phyloP scores from a whole-genome alignment of 2,113 vertebrate genomes.

The Atherinomorus stipes region DNA sequence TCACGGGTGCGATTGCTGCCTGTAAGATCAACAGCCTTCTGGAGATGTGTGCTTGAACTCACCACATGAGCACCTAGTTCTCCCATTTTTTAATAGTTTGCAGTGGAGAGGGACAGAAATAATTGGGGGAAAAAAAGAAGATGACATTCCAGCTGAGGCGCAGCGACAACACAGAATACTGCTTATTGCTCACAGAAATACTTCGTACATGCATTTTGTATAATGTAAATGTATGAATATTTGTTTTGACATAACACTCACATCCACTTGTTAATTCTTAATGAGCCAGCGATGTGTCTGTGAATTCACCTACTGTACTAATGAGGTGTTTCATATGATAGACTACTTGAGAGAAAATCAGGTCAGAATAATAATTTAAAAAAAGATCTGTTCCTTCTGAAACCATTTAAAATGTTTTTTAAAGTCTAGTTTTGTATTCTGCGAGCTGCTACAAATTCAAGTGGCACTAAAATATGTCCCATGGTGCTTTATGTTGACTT shows the following conservation, averaged over 20 bases:
- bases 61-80: slow-evolving; percentile 12
- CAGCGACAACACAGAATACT: slow-evolving; percentile 7
- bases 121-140: slow-evolving; percentile 37
- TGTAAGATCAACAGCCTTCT: slow-evolving; percentile 8
- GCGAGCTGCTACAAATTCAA: background rate
- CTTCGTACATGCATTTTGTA: slow-evolving; percentile 20
- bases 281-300: background rate
- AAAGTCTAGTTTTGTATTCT: background rate
- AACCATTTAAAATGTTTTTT: no score
- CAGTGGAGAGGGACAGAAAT: slow-evolving; percentile 11
- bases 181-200: slow-evolving; percentile 10
- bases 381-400: no score
- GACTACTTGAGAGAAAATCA: background rate
- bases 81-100: slow-evolving; percentile 14
- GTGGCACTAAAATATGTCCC: background rate
- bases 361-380: background rate
- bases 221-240: slow-evolving; percentile 27
- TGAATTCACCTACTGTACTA: background rate
- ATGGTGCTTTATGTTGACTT: background rate
- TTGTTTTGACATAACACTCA: slow-evolving; percentile 34
- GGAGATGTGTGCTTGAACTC: slow-evolving; percentile 11
- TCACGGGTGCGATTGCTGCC: background rate
- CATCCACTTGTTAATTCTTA: slow-evolving; percentile 20
- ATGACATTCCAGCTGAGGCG: slow-evolving; percentile 36
- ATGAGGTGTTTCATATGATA: background rate